Evolutionary conservation across 2,113 vertebrate genomes (phyloP).

Genomic region (Dasypus novemcinctus): DNA sequence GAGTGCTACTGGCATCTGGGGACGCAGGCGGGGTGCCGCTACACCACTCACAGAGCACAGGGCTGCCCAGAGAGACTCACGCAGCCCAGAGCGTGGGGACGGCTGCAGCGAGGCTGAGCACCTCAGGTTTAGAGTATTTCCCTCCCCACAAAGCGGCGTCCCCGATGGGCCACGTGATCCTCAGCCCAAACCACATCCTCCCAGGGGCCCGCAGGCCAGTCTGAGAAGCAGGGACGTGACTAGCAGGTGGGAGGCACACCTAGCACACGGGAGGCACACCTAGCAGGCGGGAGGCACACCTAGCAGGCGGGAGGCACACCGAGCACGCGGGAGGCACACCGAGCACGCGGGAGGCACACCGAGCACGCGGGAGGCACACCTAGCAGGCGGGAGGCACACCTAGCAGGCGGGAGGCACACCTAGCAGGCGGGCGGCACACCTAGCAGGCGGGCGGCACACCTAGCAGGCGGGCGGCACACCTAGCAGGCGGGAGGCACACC

Average conservation of each 20-base stretch:
- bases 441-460: no score
- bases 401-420: no score
- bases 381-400: no score
- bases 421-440: no score
- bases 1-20: background rate
- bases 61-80: background rate
- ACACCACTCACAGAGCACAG: background rate
- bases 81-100: background rate
- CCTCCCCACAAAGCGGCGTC: background rate
- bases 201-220: background rate
- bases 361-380: no score
- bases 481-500: no score
- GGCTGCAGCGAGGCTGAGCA: background rate
- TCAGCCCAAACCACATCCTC: background rate
- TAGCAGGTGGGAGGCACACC: no score
- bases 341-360: no score
- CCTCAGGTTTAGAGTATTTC: background rate
- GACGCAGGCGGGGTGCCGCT: background rate
- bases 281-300: no score
- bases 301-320: no score
- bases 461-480: no score
- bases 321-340: no score
- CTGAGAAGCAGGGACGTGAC: background rate
- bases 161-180: background rate
- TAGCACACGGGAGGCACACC: background rate